Evolutionary conservation across 2,113 vertebrate genomes (phyloP).

Genomic region (Australoheros scitulus): DNA sequence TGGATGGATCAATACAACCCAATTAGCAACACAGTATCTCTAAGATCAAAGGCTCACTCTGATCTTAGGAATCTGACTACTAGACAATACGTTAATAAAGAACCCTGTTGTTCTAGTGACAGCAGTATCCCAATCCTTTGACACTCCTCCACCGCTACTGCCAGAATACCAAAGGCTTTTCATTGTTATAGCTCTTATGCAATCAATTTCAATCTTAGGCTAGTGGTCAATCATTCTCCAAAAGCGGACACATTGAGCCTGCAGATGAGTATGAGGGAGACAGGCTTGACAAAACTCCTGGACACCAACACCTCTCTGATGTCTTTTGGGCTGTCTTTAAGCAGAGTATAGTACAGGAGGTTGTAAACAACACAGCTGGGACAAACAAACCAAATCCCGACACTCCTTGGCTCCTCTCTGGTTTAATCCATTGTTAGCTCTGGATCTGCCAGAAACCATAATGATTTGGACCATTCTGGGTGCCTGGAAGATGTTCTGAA

Average conservation of each 20-base stretch:
- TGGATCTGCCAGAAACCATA: constrained; percentile 54
- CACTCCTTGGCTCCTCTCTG: constrained; percentile 50
- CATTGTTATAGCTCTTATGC: constrained; percentile 69
- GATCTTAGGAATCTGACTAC: constrained; percentile 53
- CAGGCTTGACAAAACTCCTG: constrained; percentile 49
- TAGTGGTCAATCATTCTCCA: constrained; percentile 69
- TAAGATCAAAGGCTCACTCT: constrained; percentile 61
- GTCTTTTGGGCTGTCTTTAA: constrained; percentile 36
- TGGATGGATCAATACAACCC: constrained; percentile 68
- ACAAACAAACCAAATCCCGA: constrained; percentile 58
- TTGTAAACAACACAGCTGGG: constrained; percentile 61
- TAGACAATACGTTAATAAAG: constrained; percentile 66
- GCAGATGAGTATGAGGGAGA: constrained; percentile 55
- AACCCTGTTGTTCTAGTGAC: constrained; percentile 65
- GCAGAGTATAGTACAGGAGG: constrained; percentile 23
- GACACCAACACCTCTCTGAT: constrained; percentile 18
- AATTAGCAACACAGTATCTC: constrained; percentile 71
- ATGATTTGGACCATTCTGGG: constrained; percentile 55
- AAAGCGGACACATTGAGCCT: constrained; percentile 51
- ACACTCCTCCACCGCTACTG: constrained; percentile 34
- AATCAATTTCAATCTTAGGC: constrained; percentile 78
- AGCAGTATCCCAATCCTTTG: constrained; percentile 58
- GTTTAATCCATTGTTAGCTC: constrained; percentile 52
- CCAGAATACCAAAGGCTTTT: constrained; percentile 67
- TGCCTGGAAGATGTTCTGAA: constrained; percentile 50